These are phyloP conservation scores for Callipepla squamata DNA, from an alignment of 2,113 vertebrate species.

Conservation along the genomic window DNA sequence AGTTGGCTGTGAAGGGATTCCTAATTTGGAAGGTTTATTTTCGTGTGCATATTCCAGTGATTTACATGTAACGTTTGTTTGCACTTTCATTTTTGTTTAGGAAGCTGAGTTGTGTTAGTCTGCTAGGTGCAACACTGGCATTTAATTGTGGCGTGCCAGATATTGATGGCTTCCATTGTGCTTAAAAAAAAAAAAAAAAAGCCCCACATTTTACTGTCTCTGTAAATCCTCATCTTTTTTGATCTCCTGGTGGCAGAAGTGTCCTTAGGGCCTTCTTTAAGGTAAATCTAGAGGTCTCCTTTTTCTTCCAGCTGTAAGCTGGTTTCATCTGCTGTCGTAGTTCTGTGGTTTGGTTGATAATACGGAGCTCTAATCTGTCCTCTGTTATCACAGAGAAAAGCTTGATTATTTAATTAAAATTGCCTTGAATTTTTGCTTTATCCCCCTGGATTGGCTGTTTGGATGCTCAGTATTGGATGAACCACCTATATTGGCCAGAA, in stretches of 20 bases:
- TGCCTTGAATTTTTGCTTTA: not conserved
- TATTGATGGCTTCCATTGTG: not conserved
- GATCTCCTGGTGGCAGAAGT: not conserved
- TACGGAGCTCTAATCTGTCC: no score
- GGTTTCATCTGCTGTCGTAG: not conserved
- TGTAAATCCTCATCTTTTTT: not conserved
- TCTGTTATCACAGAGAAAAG: not conserved
- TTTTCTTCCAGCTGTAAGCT: not conserved
- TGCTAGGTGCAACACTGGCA: not conserved
- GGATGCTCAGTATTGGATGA: not conserved
- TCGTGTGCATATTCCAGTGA: not conserved
- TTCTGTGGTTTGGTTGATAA: not conserved
- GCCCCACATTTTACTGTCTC: not conserved
- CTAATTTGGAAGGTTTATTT: not conserved
- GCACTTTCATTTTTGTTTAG: conserved; percentile 4
- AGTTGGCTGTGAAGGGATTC: not conserved
- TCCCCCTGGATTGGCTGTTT: not conserved
- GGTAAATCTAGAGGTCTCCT: not conserved
- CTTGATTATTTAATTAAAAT: not conserved
- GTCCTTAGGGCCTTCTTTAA: not conserved
- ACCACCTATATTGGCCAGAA: not conserved
- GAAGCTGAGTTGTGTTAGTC: conserved; percentile 28
- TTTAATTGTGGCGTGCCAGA: conserved; percentile 14
- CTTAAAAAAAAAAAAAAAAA: not conserved
- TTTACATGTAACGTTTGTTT: not conserved